Conservation (phyloP, 2,888 invertebrate genomes). For the Eupelmus urozonus region DNA sequence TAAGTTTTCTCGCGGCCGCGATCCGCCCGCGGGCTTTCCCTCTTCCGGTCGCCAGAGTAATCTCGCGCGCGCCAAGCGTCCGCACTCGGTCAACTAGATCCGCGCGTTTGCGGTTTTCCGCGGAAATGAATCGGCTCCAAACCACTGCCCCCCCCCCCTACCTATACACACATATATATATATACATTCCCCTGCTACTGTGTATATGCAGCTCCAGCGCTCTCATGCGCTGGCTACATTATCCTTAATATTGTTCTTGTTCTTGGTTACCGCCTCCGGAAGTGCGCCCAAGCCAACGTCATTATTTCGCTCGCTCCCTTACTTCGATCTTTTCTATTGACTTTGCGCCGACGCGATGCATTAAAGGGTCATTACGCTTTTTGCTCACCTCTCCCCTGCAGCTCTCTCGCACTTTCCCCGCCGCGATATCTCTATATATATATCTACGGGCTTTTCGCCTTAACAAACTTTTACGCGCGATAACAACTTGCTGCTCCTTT, state of each 20-base stretch:
- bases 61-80: not conserved
- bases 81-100: conserved; percentile 66
- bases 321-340: not conserved
- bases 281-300: not conserved
- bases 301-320: not conserved
- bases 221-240: not conserved
- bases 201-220: not conserved
- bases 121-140: conserved; percentile 20
- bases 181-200: not conserved
- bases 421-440: too few relatives aligned
- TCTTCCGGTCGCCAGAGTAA: not conserved
- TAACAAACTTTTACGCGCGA: too few relatives aligned
- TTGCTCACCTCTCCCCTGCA: too few relatives aligned
- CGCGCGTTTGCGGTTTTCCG: conserved; percentile 65
- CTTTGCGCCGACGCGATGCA: not conserved
- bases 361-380: not conserved
- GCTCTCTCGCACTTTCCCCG: too few relatives aligned
- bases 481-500: too few relatives aligned
- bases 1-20: conserved; percentile 28
- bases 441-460: too few relatives aligned
- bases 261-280: not conserved
- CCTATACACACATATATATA: not conserved
- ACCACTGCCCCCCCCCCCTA: too few relatives aligned
- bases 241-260: conserved; percentile 8
- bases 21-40: not conserved